Percentiles rank a stretch among this genome's conserved stretches.
These are phyloP conservation scores for Mandrillus leucophaeus DNA, from an alignment of 2,113 vertebrate species.

Conservation along the genomic window DNA sequence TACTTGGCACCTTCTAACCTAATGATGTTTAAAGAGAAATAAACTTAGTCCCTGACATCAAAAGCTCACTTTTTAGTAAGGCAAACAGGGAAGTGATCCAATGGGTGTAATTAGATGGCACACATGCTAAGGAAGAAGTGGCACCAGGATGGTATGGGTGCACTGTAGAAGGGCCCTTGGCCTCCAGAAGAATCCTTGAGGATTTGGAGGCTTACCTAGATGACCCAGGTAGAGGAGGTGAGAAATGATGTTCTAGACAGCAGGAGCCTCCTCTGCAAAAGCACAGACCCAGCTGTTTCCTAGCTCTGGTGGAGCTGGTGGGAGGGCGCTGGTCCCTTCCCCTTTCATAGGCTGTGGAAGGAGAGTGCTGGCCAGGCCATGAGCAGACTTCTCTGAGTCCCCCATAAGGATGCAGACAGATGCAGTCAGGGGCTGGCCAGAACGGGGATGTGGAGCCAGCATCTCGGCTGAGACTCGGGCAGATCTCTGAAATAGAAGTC, in stretches of 20 bases:
- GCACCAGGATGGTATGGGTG: neutral
- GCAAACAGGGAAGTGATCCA: neutral
- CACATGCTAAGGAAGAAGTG: neutral
- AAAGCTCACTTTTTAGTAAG: neutral
- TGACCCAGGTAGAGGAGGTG: neutral
- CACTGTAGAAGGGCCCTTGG: neutral
- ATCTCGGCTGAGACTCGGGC: neutral
- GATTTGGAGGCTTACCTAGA: neutral
- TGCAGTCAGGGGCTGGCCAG: neutral
- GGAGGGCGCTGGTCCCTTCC: neutral
- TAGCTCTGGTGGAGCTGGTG: fast-evolving
- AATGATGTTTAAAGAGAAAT: neutral
- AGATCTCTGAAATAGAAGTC: neutral
- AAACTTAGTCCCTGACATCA: neutral
- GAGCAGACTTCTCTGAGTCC: neutral
- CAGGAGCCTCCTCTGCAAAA: neutral
- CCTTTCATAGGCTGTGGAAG: neutral
- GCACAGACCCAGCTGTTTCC: neutral
- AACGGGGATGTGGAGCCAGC: neutral
- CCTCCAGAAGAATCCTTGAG: neutral
- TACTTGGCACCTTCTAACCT: neutral
- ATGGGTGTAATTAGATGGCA: fast-evolving
- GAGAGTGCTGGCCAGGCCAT: neutral
- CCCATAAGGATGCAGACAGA: neutral
- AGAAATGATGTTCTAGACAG: neutral